phyloP scores from a whole-genome alignment of 2,888 invertebrate species.

The Rhopalosiphum nymphaeae region DNA sequence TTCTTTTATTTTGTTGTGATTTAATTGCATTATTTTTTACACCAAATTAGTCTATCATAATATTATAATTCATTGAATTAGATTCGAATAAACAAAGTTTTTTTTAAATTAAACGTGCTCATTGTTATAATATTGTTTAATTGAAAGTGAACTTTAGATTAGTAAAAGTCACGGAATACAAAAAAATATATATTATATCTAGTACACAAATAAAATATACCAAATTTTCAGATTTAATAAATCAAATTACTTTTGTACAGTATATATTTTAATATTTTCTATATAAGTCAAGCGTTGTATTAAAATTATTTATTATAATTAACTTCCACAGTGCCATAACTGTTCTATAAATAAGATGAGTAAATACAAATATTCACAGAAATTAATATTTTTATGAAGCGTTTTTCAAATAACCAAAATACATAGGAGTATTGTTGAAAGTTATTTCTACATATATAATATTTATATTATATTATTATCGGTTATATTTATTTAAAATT shows the following conservation, averaged over 20 bases:
- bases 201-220: not conserved
- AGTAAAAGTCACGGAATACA: not conserved
- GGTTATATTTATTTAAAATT: not conserved
- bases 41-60: slow-evolving; percentile 47
- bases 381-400: not conserved
- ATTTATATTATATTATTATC: not conserved
- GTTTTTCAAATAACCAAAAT: not conserved
- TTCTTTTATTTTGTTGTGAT: slow-evolving; percentile 37
- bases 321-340: not conserved
- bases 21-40: slow-evolving; percentile 46
- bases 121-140: slow-evolving; percentile 49
- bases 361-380: not conserved
- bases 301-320: slow-evolving; percentile 5
- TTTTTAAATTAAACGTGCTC: not conserved
- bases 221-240: not conserved
- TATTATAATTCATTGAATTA: slow-evolving; percentile 40
- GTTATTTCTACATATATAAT: not conserved
- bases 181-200: not conserved
- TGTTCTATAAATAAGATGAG: not conserved
- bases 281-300: not conserved
- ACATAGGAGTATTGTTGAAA: not conserved
- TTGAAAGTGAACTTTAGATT: slow-evolving; percentile 52
- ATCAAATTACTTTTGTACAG: slow-evolving; percentile 3
- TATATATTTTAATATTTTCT: not conserved
- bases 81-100: slow-evolving; percentile 33